Conservation (phyloP, 2,888 invertebrate genomes). For the Sisyra terminalis region DNA sequence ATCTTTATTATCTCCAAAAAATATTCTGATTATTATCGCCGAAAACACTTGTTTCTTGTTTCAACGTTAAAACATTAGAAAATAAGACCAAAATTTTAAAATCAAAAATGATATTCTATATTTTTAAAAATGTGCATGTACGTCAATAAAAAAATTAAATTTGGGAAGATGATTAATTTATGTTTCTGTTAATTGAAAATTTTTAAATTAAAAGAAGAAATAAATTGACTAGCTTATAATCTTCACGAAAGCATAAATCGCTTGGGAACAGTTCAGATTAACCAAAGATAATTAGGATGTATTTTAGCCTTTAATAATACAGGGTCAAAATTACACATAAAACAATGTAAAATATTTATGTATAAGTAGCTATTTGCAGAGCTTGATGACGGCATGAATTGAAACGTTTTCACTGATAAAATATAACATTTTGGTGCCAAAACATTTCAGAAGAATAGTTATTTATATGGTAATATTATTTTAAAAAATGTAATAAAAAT, state of each 20-base stretch:
- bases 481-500: slow-evolving; percentile 8
- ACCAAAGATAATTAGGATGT: slow-evolving; percentile 8
- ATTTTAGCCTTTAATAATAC: slow-evolving; percentile 28
- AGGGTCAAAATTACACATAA: slow-evolving; percentile 27
- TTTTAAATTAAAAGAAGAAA: not conserved
- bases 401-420: not conserved
- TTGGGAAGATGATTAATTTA: not conserved
- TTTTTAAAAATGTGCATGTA: not conserved
- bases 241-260: slow-evolving; percentile 2
- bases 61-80: not conserved
- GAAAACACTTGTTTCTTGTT: too few relatives aligned
- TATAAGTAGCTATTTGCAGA: slow-evolving; percentile 9
- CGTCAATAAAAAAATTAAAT: not conserved
- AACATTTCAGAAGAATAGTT: slow-evolving; percentile 7
- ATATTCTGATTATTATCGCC: not conserved
- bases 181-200: not conserved
- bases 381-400: not conserved
- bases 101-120: not conserved
- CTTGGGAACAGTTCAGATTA: slow-evolving; percentile 8
- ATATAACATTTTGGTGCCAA: not conserved
- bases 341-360: slow-evolving; percentile 5
- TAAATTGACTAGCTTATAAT: not conserved
- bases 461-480: slow-evolving; percentile 8
- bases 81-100: not conserved
- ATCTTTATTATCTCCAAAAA: too few relatives aligned